Evolutionary conservation across 1,140 invertebrate genomes (phyloP), one percentile per base, ranked within the genome.

Genomic region (Medauroidea extradentata): DNA sequence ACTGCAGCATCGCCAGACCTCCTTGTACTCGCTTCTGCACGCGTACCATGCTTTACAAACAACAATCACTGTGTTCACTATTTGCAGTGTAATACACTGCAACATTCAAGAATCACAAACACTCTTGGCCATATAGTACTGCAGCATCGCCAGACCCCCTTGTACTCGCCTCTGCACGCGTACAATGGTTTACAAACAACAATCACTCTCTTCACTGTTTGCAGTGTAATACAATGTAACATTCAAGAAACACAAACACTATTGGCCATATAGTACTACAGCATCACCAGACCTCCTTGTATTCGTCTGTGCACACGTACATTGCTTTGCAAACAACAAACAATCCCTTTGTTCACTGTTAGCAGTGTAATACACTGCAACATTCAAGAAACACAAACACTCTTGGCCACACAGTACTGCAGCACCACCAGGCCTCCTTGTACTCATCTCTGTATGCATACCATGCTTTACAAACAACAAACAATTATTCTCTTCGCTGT

Each of bases 191-290:
- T 18, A 46, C 23, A n/a, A 13, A 14, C 23, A 46, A n/a, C n/a
- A n/a, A n/a, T n/a, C n/a, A n/a, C n/a, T 41, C n/a, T 41, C 9
- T n/a, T 13, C 11, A 19, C 11, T 18, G 46, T 48, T 48, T 48
- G 14, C 46, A 48, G 9, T 19, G 21, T n/a, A 19, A 19, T 9
- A 11, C 14, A 48, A 11, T 48, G 14, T n/a, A n/a, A n/a, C n/a
- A n/a, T n/a, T n/a, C n/a, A n/a, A n/a, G 76, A 71, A 95, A 96
- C 43, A 80, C 76, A 92, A 92, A 96, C 65, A n/a, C 88, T 79
- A 67, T 88, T 85, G 2, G 85, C 90, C 3, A 91, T 94, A 69
- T 95, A 96, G 72, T 91, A 95, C 65, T 93, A 85, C 0, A 96
- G 71, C 0, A 88, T 75, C 56, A 81, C 75, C 0, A 89, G 61